A percentile compares a stretch with the other conserved stretches of the same genome.
phyloP scores from a whole-genome alignment of 2,888 invertebrate species.

The Harpalus rufipes region DNA sequence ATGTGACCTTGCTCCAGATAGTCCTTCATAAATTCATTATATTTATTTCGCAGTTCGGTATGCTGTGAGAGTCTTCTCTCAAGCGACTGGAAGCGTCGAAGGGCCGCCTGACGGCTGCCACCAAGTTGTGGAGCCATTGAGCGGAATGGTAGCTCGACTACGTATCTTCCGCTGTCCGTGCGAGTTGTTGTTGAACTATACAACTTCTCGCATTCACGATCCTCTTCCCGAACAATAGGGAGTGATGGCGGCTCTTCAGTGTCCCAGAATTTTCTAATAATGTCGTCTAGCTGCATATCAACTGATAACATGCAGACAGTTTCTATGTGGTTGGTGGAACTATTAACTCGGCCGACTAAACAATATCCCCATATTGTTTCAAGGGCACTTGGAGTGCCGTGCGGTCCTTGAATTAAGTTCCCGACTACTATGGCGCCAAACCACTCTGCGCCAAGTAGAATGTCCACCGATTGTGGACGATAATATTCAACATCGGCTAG shows the following conservation, averaged over 20 bases:
- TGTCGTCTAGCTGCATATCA: neutral
- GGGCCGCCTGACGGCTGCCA: neutral
- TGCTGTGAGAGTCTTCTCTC: neutral
- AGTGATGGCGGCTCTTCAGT: neutral
- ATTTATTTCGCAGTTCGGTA: neutral
- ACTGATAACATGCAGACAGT: conserved; percentile 2
- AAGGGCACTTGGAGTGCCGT: neutral
- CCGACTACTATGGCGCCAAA: neutral
- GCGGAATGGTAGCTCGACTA: neutral
- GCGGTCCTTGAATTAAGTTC: neutral
- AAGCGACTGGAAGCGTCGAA: neutral
- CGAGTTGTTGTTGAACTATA: neutral
- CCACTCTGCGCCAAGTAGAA: conserved; percentile 14
- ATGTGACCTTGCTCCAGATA: conserved; percentile 22
- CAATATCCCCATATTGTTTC: conserved; percentile 36
- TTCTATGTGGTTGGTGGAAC: neutral
- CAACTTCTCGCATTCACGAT: conserved; percentile 1
- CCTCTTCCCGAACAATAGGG: neutral
- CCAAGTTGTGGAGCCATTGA: neutral
- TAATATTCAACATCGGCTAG: neutral
- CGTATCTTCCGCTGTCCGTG: neutral
- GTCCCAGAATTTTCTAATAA: conserved; percentile 13
- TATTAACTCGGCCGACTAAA: conserved; percentile 19
- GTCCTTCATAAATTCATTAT: conserved; percentile 43
- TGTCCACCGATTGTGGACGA: conserved; percentile 15